Percentiles rank a stretch among this genome's conserved stretches.
Evolutionary conservation across 2,113 vertebrate species (phyloP).

Genomic region (Percina caprodes): DNA sequence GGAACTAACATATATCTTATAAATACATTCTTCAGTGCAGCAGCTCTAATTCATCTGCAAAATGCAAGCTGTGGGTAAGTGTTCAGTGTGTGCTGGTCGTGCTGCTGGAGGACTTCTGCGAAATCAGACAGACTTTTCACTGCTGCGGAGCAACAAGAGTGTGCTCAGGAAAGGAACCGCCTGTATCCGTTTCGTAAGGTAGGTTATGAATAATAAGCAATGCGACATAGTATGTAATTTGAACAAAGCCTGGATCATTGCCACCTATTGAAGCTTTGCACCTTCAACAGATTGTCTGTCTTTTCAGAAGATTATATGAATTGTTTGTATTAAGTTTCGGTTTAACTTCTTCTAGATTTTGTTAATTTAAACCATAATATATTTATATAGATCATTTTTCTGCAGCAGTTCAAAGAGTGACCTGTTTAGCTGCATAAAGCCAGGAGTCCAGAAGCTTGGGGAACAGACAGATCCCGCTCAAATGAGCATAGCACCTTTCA

Average conservation of each 20-base stretch:
- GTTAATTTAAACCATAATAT: not conserved
- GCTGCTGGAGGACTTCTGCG: slow-evolving; percentile 61
- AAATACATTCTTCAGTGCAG: slow-evolving; percentile 3
- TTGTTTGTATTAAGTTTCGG: not conserved
- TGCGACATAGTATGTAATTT: not conserved
- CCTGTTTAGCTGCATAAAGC: slow-evolving; percentile 42
- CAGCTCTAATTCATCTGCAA: slow-evolving; percentile 20
- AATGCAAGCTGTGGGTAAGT: slow-evolving; percentile 75
- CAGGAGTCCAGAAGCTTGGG: slow-evolving; percentile 43
- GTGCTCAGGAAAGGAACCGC: slow-evolving; percentile 58
- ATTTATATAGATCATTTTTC: not conserved
- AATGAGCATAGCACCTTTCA: slow-evolving; percentile 57
- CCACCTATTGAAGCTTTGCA: not conserved
- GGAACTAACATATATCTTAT: not conserved
- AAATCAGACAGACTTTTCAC: slow-evolving; percentile 70
- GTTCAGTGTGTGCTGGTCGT: slow-evolving; percentile 72
- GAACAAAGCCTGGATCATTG: not conserved
- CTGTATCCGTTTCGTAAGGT: slow-evolving; percentile 75
- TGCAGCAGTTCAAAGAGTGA: slow-evolving; percentile 50
- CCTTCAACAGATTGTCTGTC: not conserved
- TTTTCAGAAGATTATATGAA: too few species aligned
- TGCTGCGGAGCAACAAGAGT: slow-evolving; percentile 63
- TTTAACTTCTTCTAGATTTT: not conserved
- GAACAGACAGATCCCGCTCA: slow-evolving; percentile 39
- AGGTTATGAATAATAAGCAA: slow-evolving; percentile 3